A percentile compares a stretch with the other conserved stretches of the same genome.
phyloP scores from a whole-genome alignment of 2,113 vertebrate genomes.

The Pseudolaguvia tuberculata region DNA sequence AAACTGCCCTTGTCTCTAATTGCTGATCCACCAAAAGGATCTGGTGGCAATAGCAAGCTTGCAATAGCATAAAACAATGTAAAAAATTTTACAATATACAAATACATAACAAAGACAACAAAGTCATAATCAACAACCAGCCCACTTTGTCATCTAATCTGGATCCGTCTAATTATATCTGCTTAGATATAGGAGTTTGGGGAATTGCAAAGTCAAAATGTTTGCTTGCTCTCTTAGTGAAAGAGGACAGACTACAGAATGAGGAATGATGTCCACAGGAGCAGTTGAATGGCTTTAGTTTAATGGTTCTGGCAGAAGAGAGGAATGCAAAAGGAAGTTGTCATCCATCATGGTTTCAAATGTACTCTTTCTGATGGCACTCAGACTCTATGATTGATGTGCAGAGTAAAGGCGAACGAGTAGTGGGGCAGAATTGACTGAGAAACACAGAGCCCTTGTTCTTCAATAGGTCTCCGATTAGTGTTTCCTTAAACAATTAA shows the following conservation, averaged over 20 bases:
- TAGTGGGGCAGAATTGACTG: background rate
- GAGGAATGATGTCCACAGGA: constrained; percentile 53
- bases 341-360: constrained; percentile 75
- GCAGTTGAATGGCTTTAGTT: constrained; percentile 65
- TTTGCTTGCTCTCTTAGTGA: background rate
- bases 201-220: background rate
- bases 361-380: constrained; percentile 69
- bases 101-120: background rate
- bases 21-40: background rate
- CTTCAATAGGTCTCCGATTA: constrained; percentile 1
- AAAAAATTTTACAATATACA: too few species aligned
- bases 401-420: constrained; percentile 36
- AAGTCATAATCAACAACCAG: background rate
- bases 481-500: background rate
- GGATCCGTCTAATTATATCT: background rate
- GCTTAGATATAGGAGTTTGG: background rate
- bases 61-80: too few species aligned
- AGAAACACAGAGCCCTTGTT: constrained; percentile 9
- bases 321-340: constrained; percentile 68
- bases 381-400: constrained; percentile 64
- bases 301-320: constrained; percentile 69
- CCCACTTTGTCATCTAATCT: constrained; percentile 1
- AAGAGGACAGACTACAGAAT: constrained; percentile 25
- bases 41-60: background rate
- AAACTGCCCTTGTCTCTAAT: too few species aligned